phyloP scores from a whole-genome alignment of 1,140 invertebrate genomes.

The Homalodisca vitripennis region DNA sequence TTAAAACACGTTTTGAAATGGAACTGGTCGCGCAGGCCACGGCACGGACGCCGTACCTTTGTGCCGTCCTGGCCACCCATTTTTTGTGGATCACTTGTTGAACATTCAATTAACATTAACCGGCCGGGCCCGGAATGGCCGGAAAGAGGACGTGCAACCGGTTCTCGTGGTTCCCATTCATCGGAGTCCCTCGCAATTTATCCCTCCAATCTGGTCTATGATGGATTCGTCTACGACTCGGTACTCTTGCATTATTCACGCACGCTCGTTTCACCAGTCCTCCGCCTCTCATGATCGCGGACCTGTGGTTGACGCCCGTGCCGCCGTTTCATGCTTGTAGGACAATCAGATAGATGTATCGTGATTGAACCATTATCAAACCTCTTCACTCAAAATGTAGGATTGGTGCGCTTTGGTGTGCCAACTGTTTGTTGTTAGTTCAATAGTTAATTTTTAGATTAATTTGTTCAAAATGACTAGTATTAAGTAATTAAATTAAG shows the following conservation, averaged over 20 bases:
- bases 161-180: slow-evolving; percentile 17
- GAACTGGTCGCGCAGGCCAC: slow-evolving; percentile 4
- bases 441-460: too few species aligned
- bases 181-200: slow-evolving; percentile 20
- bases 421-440: too few species aligned
- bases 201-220: slow-evolving; percentile 18
- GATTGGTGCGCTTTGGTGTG: too few species aligned
- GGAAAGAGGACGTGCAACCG: not conserved
- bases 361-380: too few species aligned
- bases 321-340: too few species aligned
- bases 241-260: not conserved
- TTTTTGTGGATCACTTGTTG: slow-evolving; percentile 14
- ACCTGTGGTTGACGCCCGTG: too few species aligned
- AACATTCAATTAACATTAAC: slow-evolving; percentile 25
- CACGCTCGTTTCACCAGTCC: too few species aligned
- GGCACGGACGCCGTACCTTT: too few species aligned
- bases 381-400: too few species aligned
- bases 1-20: slow-evolving; percentile 17
- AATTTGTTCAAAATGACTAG: too few species aligned
- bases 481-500: too few species aligned
- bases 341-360: too few species aligned
- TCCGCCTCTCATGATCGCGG: not conserved
- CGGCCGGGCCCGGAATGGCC: not conserved
- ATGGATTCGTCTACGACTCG: not conserved
- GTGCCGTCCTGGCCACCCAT: not conserved